Evolutionary conservation across 2,888 invertebrate genomes (phyloP).

Genomic region (Plebejus argus): DNA sequence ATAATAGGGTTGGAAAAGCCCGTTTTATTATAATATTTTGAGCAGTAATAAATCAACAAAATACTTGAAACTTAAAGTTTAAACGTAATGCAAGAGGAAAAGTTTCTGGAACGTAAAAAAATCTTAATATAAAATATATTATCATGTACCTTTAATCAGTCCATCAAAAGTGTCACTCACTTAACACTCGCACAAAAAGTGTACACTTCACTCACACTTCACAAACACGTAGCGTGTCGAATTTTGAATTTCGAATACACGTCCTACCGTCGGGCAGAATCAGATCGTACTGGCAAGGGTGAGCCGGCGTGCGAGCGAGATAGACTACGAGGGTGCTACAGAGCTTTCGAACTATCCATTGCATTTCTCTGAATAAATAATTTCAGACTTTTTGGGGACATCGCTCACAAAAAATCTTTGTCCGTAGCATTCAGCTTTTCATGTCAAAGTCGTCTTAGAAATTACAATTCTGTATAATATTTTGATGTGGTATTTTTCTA

Average conservation of each 20-base stretch:
- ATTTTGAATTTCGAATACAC: constrained; percentile 40
- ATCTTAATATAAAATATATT: background rate
- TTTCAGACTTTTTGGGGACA: constrained; percentile 21
- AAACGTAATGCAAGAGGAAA: background rate
- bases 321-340: constrained; percentile 49
- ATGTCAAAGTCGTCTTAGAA: constrained; percentile 6
- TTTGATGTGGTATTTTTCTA: background rate
- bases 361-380: constrained; percentile 29
- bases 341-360: constrained; percentile 41
- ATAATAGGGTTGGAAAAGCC: too few relatives aligned
- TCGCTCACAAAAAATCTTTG: constrained; percentile 5
- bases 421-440: constrained; percentile 7
- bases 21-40: too few relatives aligned
- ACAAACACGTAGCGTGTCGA: constrained; percentile 30
- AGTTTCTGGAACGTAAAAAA: background rate
- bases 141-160: constrained; percentile 8
- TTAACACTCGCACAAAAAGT: constrained; percentile 33
- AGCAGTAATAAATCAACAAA: too few relatives aligned
- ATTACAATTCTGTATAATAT: constrained; percentile 12
- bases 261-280: constrained; percentile 49
- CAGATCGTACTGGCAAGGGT: constrained; percentile 63
- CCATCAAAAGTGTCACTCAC: constrained; percentile 11
- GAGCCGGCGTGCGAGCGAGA: constrained; percentile 44
- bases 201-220: constrained; percentile 34
- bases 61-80: too few relatives aligned